These are phyloP conservation scores for Trachelus stipa DNA, from an alignment of 2,888 invertebrate species.

Conservation along the genomic window DNA sequence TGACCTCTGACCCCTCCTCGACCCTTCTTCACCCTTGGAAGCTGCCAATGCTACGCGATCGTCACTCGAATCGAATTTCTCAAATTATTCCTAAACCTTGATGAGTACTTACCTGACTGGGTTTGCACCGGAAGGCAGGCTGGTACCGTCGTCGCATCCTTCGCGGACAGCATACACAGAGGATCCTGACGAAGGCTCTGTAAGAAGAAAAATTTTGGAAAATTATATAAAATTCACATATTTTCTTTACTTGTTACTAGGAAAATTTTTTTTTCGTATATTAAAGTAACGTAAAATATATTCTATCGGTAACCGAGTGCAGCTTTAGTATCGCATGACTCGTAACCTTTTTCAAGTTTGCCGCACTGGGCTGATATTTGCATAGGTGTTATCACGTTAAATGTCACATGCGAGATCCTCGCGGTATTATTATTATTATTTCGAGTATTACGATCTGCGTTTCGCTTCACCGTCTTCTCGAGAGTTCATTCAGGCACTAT, in stretches of 20 bases:
- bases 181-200: conserved; percentile 92
- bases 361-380: conserved; percentile 39
- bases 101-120: conserved; percentile 77
- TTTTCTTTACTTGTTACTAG: no score
- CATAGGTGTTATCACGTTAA: conserved; percentile 29
- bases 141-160: conserved; percentile 84
- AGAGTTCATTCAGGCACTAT: no score
- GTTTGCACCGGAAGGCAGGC: conserved; percentile 86
- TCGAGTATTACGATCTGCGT: no score
- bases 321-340: conserved; percentile 42
- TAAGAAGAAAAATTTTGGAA: conserved; percentile 66
- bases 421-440: no score
- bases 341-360: conserved; percentile 31
- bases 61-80: no score
- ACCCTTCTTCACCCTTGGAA: conserved; percentile 7
- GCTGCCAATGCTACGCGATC: no score
- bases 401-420: no score
- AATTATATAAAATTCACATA: neutral
- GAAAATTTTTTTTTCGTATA: no score
- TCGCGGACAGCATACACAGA: conserved; percentile 90
- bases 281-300: no score
- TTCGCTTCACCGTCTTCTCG: no score
- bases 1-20: conserved; percentile 9
- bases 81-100: no score
- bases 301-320: neutral